Evolutionary conservation across 2,888 invertebrate genomes (phyloP).

Genomic region (Geotrupes spiniger): DNA sequence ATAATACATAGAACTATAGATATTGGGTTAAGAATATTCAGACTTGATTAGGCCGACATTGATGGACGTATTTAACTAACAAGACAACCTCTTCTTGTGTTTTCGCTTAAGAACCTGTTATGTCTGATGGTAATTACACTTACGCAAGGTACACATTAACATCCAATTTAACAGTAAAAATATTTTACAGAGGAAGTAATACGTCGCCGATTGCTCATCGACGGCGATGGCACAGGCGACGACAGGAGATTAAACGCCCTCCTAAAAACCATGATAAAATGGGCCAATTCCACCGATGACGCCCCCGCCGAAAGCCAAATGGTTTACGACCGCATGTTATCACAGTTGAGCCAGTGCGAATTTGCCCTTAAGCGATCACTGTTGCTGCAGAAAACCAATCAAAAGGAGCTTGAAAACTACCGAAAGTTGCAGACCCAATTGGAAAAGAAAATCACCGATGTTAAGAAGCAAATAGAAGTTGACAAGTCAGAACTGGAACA

Average conservation of each 20-base stretch:
- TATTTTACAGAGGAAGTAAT: slow-evolving; percentile 84
- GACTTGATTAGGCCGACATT: too few species aligned
- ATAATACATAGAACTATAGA: too few species aligned
- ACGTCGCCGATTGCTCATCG: slow-evolving; percentile 83
- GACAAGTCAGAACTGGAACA: slow-evolving; percentile 77
- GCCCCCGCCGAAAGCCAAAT: slow-evolving; percentile 66
- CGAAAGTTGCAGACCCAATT: slow-evolving; percentile 73
- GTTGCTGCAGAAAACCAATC: slow-evolving; percentile 75
- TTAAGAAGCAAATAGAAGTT: slow-evolving; percentile 75
- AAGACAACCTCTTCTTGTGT: neutral
- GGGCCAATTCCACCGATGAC: slow-evolving; percentile 68
- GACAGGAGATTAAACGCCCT: slow-evolving; percentile 85
- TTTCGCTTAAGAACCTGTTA: neutral
- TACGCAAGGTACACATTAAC: neutral
- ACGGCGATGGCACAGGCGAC: slow-evolving; percentile 97
- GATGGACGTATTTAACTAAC: neutral
- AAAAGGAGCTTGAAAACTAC: slow-evolving; percentile 81
- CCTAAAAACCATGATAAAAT: slow-evolving; percentile 79
- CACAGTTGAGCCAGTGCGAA: slow-evolving; percentile 83
- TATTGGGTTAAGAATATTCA: too few species aligned
- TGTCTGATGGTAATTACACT: slow-evolving; percentile 21
- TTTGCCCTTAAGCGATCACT: slow-evolving; percentile 83
- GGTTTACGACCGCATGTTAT: slow-evolving; percentile 75
- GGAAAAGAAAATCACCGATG: slow-evolving; percentile 74
- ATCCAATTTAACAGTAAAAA: neutral